These are phyloP conservation scores for Epinotia bilunana DNA, from an alignment of 2,888 invertebrate species.

Conservation along the genomic window DNA sequence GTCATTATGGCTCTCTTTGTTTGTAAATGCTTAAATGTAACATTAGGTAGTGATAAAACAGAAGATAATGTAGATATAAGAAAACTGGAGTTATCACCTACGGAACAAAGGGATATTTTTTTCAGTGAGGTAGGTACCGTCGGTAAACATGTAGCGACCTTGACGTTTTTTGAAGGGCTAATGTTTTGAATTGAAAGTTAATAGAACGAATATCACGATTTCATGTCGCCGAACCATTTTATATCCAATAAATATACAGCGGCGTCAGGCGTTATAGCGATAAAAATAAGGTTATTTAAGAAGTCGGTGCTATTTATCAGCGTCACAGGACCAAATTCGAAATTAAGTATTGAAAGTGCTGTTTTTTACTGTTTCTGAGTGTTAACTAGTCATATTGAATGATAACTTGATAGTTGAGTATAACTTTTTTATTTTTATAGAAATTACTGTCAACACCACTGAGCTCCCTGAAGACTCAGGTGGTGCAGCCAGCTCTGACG, in stretches of 20 bases:
- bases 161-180: constrained; percentile 66
- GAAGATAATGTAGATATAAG: constrained; percentile 83
- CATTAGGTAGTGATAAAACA: constrained; percentile 85
- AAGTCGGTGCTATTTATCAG: constrained; percentile 43
- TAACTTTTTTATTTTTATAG: constrained; percentile 58
- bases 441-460: constrained; percentile 81
- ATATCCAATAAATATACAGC: constrained; percentile 44
- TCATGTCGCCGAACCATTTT: constrained; percentile 23
- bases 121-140: constrained; percentile 86
- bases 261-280: constrained; percentile 53
- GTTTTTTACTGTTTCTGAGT: neutral
- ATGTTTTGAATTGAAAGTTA: constrained; percentile 49
- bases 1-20: constrained; percentile 84
- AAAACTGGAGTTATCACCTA: constrained; percentile 83
- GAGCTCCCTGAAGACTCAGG: constrained; percentile 78
- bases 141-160: constrained; percentile 79
- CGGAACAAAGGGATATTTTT: constrained; percentile 86
- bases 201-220: constrained; percentile 29
- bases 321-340: constrained; percentile 2
- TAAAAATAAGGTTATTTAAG: constrained; percentile 56
- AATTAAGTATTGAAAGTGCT: neutral
- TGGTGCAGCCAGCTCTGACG: constrained; percentile 85
- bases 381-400: constrained; percentile 14
- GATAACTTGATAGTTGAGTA: neutral
- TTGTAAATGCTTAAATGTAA: constrained; percentile 91